Evolutionary conservation across 2,888 invertebrate species (phyloP).

Genomic region (Merodon equestris): DNA sequence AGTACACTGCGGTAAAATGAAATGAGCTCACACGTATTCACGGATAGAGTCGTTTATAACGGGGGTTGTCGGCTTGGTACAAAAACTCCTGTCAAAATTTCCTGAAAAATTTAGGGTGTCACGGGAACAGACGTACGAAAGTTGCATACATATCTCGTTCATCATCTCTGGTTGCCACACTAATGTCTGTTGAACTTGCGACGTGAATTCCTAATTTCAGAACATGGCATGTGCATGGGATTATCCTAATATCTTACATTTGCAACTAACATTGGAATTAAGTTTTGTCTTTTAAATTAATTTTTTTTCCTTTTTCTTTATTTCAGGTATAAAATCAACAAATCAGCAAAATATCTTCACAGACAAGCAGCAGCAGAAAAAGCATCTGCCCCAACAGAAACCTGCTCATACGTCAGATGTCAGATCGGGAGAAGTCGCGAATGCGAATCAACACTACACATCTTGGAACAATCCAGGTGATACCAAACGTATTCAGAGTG

Average conservation of each 20-base stretch:
- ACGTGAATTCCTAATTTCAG: no score
- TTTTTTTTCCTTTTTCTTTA: neutral
- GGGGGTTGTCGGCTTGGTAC: no score
- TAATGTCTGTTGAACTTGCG: no score
- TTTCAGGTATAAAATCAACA: constrained; percentile 75
- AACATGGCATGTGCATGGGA: no score
- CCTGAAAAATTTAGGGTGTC: no score
- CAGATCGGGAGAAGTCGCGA: constrained; percentile 28
- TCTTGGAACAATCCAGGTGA: constrained; percentile 37
- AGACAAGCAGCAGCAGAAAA: constrained; percentile 71
- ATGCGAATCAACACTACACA: constrained; percentile 26
- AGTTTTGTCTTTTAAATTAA: neutral
- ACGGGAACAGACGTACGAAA: no score
- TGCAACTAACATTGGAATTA: neutral
- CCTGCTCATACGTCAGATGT: constrained; percentile 37
- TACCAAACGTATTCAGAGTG: constrained; percentile 34
- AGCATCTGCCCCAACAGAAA: constrained; percentile 43
- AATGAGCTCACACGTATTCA: no score
- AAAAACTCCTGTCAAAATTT: no score
- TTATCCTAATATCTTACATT: neutral
- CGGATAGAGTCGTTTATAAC: no score
- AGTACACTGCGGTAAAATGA: no score
- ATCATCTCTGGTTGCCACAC: no score
- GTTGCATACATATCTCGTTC: no score
- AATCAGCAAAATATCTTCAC: constrained; percentile 75